Evolutionary conservation across 2,888 invertebrate species (phyloP).

Genomic region (Hyalella azteca): DNA sequence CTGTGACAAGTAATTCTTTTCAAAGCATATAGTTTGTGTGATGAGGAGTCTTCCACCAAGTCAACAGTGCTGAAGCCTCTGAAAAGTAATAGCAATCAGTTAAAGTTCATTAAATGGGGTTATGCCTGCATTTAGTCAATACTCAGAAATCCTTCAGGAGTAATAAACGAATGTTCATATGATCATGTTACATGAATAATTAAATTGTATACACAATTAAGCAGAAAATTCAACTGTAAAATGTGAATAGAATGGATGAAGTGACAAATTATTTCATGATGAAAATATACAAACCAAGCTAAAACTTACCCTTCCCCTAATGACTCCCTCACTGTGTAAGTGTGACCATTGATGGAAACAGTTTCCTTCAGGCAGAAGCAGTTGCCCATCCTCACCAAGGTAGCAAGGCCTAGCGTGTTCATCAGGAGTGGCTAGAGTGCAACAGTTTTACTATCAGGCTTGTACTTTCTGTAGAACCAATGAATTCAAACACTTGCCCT

Average conservation of each 20-base stretch:
- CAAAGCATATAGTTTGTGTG: slow-evolving; percentile 74
- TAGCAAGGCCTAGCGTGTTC: slow-evolving; percentile 52
- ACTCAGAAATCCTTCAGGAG: too few relatives aligned
- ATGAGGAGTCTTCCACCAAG: slow-evolving; percentile 73
- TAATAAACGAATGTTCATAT: too few relatives aligned
- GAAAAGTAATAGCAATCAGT: slow-evolving; percentile 60
- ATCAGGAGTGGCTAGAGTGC: too few relatives aligned
- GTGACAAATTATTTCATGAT: neutral
- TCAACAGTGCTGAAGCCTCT: slow-evolving; percentile 84
- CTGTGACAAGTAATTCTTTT: slow-evolving; percentile 83
- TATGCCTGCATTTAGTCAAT: too few relatives aligned
- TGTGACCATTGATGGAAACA: slow-evolving; percentile 73
- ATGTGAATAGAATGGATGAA: too few relatives aligned
- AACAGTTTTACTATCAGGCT: too few relatives aligned
- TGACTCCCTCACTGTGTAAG: slow-evolving; percentile 73
- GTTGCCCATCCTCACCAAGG: slow-evolving; percentile 54
- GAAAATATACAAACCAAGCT: neutral
- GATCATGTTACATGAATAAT: too few relatives aligned
- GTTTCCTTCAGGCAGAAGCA: slow-evolving; percentile 79
- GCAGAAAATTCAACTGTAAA: too few relatives aligned
- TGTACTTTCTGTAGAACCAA: too few relatives aligned
- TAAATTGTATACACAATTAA: too few relatives aligned
- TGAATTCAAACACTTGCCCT: too few relatives aligned
- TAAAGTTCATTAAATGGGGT: too few relatives aligned
- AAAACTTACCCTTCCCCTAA: slow-evolving; percentile 76